Evolutionary conservation across 2,888 invertebrate species (phyloP).

Genomic region (Rhingia rostrata): DNA sequence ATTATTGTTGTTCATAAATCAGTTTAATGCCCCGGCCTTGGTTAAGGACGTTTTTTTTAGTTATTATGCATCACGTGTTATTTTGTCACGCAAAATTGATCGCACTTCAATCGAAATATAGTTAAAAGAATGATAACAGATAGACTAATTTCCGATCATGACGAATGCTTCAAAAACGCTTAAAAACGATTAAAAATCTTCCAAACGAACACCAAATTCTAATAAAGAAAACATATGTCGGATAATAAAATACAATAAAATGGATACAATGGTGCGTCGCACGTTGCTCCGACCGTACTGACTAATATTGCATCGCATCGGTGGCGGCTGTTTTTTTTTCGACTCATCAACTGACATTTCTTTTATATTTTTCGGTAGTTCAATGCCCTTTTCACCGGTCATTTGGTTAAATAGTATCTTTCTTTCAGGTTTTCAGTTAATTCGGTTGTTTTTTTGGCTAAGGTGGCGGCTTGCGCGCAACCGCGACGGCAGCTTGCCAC

Average conservation of each 20-base stretch:
- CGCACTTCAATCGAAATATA: too few relatives aligned
- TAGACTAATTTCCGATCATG: not conserved
- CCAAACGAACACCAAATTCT: not conserved
- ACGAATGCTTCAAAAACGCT: not conserved
- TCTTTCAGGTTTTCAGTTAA: slow-evolving; percentile 40
- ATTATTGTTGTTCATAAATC: too few relatives aligned
- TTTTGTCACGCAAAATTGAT: too few relatives aligned
- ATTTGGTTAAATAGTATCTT: slow-evolving; percentile 67
- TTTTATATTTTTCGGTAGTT: slow-evolving; percentile 64
- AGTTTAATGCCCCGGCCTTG: too few relatives aligned
- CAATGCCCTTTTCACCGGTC: slow-evolving; percentile 62
- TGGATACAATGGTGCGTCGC: not conserved
- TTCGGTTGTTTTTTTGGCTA: slow-evolving; percentile 26
- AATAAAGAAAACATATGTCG: not conserved
- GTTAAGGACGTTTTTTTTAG: too few relatives aligned
- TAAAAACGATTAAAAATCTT: too few relatives aligned
- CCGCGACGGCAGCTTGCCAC: slow-evolving; percentile 44
- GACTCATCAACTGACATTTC: slow-evolving; percentile 31
- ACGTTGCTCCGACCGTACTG: slow-evolving; percentile 5
- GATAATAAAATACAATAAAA: not conserved
- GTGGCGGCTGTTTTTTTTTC: slow-evolving; percentile 18
- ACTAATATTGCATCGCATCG: slow-evolving; percentile 3
- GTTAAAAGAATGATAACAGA: too few relatives aligned
- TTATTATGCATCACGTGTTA: too few relatives aligned
- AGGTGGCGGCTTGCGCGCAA: slow-evolving; percentile 40